These are phyloP conservation scores for Penaeus vannamei DNA, from an alignment of 1,140 invertebrate species.

Conservation along the genomic window DNA sequence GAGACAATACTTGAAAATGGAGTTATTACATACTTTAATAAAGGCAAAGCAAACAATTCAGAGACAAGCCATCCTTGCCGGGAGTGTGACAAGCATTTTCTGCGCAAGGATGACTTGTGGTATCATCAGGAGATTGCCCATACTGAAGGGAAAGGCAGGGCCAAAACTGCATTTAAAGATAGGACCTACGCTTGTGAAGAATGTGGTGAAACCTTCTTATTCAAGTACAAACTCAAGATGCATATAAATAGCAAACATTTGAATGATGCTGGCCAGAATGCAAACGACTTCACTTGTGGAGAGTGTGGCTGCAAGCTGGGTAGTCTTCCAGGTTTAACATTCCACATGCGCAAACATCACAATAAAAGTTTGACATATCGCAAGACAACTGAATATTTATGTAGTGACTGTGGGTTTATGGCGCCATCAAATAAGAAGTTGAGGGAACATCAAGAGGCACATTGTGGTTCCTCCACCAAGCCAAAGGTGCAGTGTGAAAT, in stretches of 20 bases:
- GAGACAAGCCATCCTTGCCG: constrained; percentile 66
- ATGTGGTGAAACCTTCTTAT: constrained; percentile 67
- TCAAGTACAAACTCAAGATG: constrained; percentile 68
- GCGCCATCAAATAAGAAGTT: constrained; percentile 67
- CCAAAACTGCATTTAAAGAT: constrained; percentile 68
- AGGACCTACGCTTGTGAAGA: constrained; percentile 68
- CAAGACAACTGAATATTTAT: constrained; percentile 66
- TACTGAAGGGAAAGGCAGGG: constrained; percentile 65
- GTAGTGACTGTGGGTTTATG: constrained; percentile 68
- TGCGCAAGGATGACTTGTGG: constrained; percentile 67
- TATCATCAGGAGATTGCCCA: constrained; percentile 67
- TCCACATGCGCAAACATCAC: constrained; percentile 68
- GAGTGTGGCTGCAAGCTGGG: constrained; percentile 67
- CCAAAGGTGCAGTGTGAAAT: constrained; percentile 68
- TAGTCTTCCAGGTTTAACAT: constrained; percentile 67
- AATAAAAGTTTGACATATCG: constrained; percentile 66
- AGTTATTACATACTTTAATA: constrained; percentile 68
- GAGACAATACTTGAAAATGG: constrained; percentile 68
- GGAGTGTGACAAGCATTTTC: constrained; percentile 67
- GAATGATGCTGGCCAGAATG: constrained; percentile 67
- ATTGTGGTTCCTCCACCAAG: constrained; percentile 67
- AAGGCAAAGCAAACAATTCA: constrained; percentile 67
- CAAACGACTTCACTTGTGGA: constrained; percentile 68
- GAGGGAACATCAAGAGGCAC: constrained; percentile 67
- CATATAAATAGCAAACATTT: constrained; percentile 68